These are phyloP conservation scores for Lichenostomus cassidix DNA, from an alignment of 2,113 vertebrate species.

Conservation along the genomic window DNA sequence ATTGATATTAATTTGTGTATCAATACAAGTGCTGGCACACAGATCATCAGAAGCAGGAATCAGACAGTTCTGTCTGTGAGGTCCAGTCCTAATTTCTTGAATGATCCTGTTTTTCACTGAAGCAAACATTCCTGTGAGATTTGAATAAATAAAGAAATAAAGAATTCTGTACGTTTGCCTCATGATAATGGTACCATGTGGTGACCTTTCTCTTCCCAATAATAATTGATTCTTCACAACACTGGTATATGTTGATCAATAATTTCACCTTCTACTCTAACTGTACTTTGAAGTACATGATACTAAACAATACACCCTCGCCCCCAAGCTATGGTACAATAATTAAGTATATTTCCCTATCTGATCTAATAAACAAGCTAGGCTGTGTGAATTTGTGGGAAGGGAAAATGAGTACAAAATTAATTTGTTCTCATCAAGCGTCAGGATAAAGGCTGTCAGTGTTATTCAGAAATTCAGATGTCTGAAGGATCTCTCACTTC, in stretches of 20 bases:
- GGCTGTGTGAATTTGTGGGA: neutral
- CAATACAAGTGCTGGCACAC: neutral
- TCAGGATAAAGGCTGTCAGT: neutral
- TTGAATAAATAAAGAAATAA: neutral
- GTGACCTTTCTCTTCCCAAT: neutral
- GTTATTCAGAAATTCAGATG: neutral
- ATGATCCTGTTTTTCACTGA: neutral
- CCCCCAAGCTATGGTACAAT: neutral
- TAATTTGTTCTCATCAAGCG: neutral
- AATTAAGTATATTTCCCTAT: neutral
- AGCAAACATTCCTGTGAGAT: neutral
- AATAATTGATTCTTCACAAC: neutral
- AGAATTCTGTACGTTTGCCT: neutral
- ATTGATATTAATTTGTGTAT: neutral
- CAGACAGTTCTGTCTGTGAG: neutral
- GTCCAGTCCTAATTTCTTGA: neutral
- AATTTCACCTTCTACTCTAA: neutral
- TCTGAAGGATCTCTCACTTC: neutral
- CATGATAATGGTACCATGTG: rapidly evolving
- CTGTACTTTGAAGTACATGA: neutral
- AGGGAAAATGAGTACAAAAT: neutral
- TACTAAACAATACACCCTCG: neutral
- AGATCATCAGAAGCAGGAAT: neutral
- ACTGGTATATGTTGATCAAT: neutral
- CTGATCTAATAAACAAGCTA: neutral